Percentiles rank a stretch among this genome's conserved stretches.
Conservation (phyloP, 2,113 vertebrate species). For the Crotalus horridus region DNA sequence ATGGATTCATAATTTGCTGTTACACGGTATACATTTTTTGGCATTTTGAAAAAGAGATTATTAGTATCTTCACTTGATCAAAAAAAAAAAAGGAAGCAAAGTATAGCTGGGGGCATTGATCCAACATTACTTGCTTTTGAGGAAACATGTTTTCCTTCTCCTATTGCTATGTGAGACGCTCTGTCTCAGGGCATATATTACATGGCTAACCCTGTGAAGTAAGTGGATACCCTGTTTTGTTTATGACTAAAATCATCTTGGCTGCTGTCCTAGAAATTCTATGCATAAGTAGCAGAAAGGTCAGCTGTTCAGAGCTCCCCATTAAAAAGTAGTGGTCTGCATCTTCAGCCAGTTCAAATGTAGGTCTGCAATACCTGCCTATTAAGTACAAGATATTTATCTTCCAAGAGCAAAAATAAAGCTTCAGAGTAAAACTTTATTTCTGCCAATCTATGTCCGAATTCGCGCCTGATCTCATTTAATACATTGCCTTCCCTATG, state of each 20-base stretch:
- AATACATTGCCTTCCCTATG: background rate
- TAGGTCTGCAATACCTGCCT: background rate
- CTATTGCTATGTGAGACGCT: background rate
- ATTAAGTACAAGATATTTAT: background rate
- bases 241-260: background rate
- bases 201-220: background rate
- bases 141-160: conserved; percentile 24
- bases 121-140: background rate
- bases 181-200: background rate
- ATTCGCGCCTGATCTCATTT: background rate
- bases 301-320: background rate
- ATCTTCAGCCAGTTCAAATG: background rate
- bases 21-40: background rate
- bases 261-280: background rate
- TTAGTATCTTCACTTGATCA: background rate
- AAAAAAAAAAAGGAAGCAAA: background rate
- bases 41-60: background rate
- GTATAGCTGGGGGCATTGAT: background rate
- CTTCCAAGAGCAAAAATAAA: background rate
- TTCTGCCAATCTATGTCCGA: background rate
- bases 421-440: background rate
- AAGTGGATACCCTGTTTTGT: conserved; percentile 16
- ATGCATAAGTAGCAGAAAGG: background rate
- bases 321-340: background rate
- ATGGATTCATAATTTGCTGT: background rate